Percentiles rank a stretch among this genome's conserved stretches.
Conservation (phyloP, 2,797 vertebrate species). For the Telmatherina bonti region DNA sequence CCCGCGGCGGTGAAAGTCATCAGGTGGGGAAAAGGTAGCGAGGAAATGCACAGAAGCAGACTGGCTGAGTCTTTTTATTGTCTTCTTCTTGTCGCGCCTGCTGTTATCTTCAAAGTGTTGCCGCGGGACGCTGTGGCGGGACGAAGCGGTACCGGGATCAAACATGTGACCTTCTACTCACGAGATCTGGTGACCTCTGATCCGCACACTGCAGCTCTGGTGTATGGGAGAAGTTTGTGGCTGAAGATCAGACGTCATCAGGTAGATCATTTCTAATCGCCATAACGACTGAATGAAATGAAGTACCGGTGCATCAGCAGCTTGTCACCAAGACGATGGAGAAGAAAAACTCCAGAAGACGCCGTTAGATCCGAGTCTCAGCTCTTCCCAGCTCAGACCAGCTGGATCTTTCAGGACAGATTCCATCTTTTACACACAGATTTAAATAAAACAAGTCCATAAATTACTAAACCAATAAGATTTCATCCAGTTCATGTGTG, state of each 20-base stretch:
- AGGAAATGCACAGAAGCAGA: conserved; percentile 5
- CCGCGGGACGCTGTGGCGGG: conserved; percentile 33
- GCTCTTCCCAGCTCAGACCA: background rate
- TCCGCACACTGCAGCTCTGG: conserved; percentile 34
- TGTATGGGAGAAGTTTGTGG: conserved; percentile 63
- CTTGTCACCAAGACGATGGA: background rate
- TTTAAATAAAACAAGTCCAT: background rate
- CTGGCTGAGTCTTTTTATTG: conserved; percentile 32
- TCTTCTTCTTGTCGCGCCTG: too few species aligned
- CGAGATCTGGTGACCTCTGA: conserved; percentile 48
- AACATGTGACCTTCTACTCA: conserved; percentile 41
- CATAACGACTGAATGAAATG: too few species aligned
- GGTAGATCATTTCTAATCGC: too few species aligned
- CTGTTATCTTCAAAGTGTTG: conserved; percentile 12
- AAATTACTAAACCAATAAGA: background rate
- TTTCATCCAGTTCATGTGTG: background rate
- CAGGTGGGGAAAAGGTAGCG: conserved; percentile 5
- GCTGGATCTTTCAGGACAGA: background rate
- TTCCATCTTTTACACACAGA: too few species aligned
- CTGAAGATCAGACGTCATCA: conserved; percentile 49
- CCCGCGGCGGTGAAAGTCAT: background rate
- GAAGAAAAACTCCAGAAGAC: background rate
- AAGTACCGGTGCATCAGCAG: too few species aligned
- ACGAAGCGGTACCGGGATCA: conserved; percentile 33
- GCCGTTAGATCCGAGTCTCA: background rate